phyloP scores from a whole-genome alignment of 2,113 vertebrate genomes.

The Salvelinus alpinus region DNA sequence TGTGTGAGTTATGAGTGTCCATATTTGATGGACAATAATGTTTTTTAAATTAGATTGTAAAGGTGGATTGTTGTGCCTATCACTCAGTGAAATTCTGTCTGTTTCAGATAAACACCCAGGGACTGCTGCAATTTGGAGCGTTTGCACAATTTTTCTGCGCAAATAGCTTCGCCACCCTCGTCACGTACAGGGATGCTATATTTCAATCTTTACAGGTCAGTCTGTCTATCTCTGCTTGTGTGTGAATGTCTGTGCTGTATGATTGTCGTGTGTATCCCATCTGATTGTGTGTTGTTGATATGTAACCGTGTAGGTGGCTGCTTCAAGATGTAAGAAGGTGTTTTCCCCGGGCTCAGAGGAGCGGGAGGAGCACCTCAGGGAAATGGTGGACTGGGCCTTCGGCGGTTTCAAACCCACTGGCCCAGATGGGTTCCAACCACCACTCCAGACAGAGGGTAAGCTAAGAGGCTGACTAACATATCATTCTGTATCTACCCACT shows the following conservation, averaged over 20 bases:
- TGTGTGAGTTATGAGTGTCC: not conserved
- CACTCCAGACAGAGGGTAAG: constrained; percentile 31
- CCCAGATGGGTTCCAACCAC: constrained; percentile 73
- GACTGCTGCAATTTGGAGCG: constrained; percentile 73
- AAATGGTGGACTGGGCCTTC: constrained; percentile 88
- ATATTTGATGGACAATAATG: not conserved
- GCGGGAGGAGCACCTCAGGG: constrained; percentile 73
- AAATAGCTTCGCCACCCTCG: constrained; percentile 76
- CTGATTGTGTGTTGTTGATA: not conserved
- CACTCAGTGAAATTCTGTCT: not conserved
- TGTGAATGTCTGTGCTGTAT: not conserved
- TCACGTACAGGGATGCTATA: constrained; percentile 83
- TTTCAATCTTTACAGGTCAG: constrained; percentile 84
- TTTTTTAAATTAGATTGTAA: not conserved
- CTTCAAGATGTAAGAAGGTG: constrained; percentile 73
- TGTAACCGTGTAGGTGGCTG: constrained; percentile 75
- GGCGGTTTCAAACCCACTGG: constrained; percentile 82
- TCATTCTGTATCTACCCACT: too few species aligned
- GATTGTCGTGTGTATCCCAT: not conserved
- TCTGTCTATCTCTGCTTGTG: not conserved
- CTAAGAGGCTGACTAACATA: not conserved
- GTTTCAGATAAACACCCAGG: constrained; percentile 11
- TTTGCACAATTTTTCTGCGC: constrained; percentile 82
- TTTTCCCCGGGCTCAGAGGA: constrained; percentile 67
- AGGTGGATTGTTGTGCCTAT: not conserved